Base-by-base conservation (phyloP, 2,113 vertebrate species). In the Onychorhynchus coronatus region DNA sequence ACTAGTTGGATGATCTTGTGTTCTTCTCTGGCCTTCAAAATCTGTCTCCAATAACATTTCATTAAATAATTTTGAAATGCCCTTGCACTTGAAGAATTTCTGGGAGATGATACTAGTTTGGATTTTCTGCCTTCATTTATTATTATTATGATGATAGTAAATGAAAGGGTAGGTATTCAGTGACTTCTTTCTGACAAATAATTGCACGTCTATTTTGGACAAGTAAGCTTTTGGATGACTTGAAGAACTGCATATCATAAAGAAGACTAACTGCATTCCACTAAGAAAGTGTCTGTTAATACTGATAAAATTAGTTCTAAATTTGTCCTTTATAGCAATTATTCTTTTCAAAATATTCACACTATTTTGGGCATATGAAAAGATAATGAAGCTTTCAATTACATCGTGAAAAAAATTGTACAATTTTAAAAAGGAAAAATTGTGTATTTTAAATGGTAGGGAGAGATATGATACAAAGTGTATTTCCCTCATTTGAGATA, bases 351-450 rank as follows among this genome's bases (percentile, higher is more conserved):
- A 73, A 84, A 70, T 61, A 15, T n/a, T 46, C 12, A 14, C 5
- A 7, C 3, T 58, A 28, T 46, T 18, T 1, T 7, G 3, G 1
- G 1, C 13, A 49, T 39, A 39, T 41, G 9, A 52, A 58, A 68
- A 22, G 18, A 59, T 7, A 67, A 58, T 31, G 13, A 49, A 35
- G 5, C 9, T 65, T 86, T 22, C 41, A 50, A 67, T 17, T 41
- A 5, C 12, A 35, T 25, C 50, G 16, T 33, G 21, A 12, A 71
- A 67, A 81, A 77, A 67, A 5, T 0, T 17, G 1, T 23, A 28
- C 2, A 24, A 33, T 55, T 80, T 79, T 41, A 37, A 62, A 74
- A 61, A 35, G 0, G 25, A 70, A 78, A 6, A 59, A 67, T 58
- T 59, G 2, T 53, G 6, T 67, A 23, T 50, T 91, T 83, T 46